phyloP scores from a whole-genome alignment of 2,888 invertebrate genomes.

The Spialia ferax region DNA sequence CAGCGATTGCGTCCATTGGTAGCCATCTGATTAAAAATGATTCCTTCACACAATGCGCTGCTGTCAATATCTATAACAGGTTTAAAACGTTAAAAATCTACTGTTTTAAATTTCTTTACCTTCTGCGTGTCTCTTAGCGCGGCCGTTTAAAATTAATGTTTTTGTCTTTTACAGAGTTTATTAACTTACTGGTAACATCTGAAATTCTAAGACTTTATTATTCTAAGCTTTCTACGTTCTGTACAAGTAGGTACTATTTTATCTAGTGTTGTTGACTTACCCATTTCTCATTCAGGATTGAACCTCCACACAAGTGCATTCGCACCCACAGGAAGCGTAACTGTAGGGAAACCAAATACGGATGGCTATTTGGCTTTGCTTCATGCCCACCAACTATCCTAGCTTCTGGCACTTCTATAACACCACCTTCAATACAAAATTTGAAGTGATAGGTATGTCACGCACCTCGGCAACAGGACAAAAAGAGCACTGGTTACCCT shows the following conservation, averaged over 20 bases:
- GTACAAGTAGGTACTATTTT: too few species aligned
- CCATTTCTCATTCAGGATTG: slow-evolving; percentile 74
- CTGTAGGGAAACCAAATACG: slow-evolving; percentile 80
- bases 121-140: too few species aligned
- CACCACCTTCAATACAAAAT: slow-evolving; percentile 2
- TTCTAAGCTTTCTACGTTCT: too few species aligned
- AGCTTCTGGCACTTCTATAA: slow-evolving; percentile 44
- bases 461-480: too few species aligned
- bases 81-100: not conserved
- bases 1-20: slow-evolving; percentile 76
- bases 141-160: too few species aligned
- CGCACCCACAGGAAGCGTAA: slow-evolving; percentile 67
- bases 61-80: slow-evolving; percentile 68
- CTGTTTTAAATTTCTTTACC: too few species aligned
- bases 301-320: slow-evolving; percentile 75
- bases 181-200: too few species aligned
- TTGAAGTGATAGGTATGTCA: not conserved
- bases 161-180: too few species aligned
- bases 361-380: slow-evolving; percentile 71
- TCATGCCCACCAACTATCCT: slow-evolving; percentile 74
- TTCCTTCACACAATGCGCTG: slow-evolving; percentile 75
- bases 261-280: slow-evolving; percentile 54
- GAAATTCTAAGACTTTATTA: too few species aligned
- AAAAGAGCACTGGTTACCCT: too few species aligned
- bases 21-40: slow-evolving; percentile 69